Base-by-base conservation (phyloP, 2,888 invertebrate genomes). In the Anoncus sp. region DNA sequence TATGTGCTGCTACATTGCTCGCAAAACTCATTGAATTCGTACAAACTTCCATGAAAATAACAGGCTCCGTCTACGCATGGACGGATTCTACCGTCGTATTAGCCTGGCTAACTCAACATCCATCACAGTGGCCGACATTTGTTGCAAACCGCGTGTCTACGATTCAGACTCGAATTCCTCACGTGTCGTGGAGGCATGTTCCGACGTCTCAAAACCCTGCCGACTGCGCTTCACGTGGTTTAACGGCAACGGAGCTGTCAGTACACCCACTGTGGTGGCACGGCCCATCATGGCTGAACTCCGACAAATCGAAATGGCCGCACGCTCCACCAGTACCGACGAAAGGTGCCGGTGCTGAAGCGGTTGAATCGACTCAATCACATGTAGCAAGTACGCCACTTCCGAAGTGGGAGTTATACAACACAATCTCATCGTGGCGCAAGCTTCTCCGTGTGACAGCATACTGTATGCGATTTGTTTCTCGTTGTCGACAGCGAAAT, bases 181-280 rank as follows among this genome's bases (percentile, higher is more conserved):
- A 81, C 18, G 57, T 75, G 1, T 63, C 77, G 4, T 66, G 81
- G 27, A 75, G 79, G 27, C 77, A 85, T 40, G 81, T 85, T 0
- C 57, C 78, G 7, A 74, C 81, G 2, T 22, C 70, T n/a, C 55
- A 82, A 2, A 85, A 85, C 31, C 84, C 83, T 3, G 82, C 83
- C 20, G 85, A 85, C 20, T 79, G 77, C 24, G 83, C 83, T 2
- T 83, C 84, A 2, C 73, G 85, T 3, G 85, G 85, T 1, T 12
- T 84, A 1, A 47, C 67, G 1, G 73, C 81, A 0, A n/a, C 62
- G 9, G 76, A 83, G 31, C 45, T 84, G 1, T 9, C 55, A 0
- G 20, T 20, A 6, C 62, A 75, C 20, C 20, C 60, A 5, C 43
- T 85, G n/a, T 85, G 85, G 83, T 84, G 83, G 85, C 49, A 72